phyloP scores from a whole-genome alignment of 2,888 invertebrate genomes.

The Dynastes hyllus region DNA sequence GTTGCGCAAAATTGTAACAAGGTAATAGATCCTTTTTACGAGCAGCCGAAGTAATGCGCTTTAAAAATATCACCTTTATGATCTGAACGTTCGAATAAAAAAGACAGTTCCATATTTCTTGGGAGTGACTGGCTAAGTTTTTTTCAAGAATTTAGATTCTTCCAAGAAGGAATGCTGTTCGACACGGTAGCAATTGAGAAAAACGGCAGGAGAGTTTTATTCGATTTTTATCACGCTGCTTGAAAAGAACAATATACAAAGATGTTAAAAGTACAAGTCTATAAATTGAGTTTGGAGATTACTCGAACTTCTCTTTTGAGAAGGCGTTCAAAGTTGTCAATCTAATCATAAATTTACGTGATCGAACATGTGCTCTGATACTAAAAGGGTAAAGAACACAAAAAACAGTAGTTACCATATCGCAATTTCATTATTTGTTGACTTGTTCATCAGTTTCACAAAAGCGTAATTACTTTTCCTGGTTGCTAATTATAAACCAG shows the following conservation, averaged over 20 bases:
- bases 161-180: slow-evolving; percentile 30
- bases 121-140: slow-evolving; percentile 7
- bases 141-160: slow-evolving; percentile 37
- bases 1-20: slow-evolving; percentile 50
- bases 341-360: too few species aligned
- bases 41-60: slow-evolving; percentile 41
- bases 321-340: too few species aligned
- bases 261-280: neutral
- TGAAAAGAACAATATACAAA: neutral
- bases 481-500: too few species aligned
- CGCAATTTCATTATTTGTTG: too few species aligned
- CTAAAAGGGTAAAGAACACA: too few species aligned
- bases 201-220: slow-evolving; percentile 15
- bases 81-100: slow-evolving; percentile 45
- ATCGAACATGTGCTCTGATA: too few species aligned
- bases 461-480: too few species aligned
- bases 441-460: too few species aligned
- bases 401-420: too few species aligned
- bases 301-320: too few species aligned
- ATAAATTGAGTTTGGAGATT: neutral
- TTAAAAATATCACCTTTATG: slow-evolving; percentile 46
- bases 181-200: neutral
- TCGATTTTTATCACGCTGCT: slow-evolving; percentile 29
- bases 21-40: slow-evolving; percentile 50
- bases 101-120: slow-evolving; percentile 42